phyloP scores from a whole-genome alignment of 1,140 invertebrate species.

The Camponotus pennsylvanicus region DNA sequence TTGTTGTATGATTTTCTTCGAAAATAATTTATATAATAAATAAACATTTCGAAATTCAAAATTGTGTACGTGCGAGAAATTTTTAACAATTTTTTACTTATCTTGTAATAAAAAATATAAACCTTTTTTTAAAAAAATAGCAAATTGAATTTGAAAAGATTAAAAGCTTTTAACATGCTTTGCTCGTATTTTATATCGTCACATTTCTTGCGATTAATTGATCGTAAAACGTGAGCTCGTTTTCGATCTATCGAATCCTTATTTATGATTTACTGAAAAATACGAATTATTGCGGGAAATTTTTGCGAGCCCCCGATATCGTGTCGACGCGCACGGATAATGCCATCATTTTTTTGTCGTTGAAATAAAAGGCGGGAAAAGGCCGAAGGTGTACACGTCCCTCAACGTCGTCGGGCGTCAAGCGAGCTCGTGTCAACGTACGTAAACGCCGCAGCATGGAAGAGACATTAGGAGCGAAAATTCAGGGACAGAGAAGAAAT shows the following conservation, averaged over 20 bases:
- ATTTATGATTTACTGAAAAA: conserved; percentile 24
- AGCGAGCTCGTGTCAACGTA: conserved; percentile 31
- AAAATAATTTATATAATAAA: conserved; percentile 6
- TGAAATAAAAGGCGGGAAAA: conserved; percentile 55
- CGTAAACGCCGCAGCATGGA: conserved; percentile 54
- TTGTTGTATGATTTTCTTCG: not conserved
- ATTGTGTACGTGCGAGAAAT: not conserved
- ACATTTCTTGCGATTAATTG: not conserved
- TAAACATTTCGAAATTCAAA: not conserved
- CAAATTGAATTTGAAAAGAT: not conserved
- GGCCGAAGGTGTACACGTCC: conserved; percentile 30
- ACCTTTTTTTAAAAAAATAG: not conserved
- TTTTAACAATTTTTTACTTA: not conserved
- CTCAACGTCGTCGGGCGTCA: conserved; percentile 48
- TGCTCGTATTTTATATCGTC: not conserved
- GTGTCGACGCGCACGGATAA: conserved; percentile 20
- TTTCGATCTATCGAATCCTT: not conserved
- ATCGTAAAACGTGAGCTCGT: not conserved
- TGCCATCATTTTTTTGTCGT: conserved; percentile 35
- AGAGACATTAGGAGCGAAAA: conserved; percentile 58
- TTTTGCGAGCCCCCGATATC: conserved; percentile 22
- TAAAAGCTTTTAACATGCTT: not conserved
- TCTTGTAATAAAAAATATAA: not conserved
- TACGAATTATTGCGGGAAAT: conserved; percentile 26
- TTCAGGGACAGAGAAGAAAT: conserved; percentile 38